phyloP scores from a whole-genome alignment of 1,140 invertebrate species.

The Cherax quadricarinatus region DNA sequence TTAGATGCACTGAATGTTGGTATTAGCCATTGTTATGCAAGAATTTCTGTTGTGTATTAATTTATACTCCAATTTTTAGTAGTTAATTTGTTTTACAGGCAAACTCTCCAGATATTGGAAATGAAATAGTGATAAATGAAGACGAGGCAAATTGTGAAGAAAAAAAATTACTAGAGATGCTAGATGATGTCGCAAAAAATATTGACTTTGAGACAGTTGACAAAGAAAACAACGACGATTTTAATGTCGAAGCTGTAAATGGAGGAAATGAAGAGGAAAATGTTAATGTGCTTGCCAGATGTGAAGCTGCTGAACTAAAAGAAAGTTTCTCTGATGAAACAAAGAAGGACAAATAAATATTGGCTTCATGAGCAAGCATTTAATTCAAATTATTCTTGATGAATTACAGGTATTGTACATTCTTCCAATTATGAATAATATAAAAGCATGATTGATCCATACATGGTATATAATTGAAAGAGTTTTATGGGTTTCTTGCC shows the following conservation, averaged over 20 bases:
- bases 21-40: no score
- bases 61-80: no score
- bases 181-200: slow-evolving; percentile 37
- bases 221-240: slow-evolving; percentile 26
- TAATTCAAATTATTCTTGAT: background rate
- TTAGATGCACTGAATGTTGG: no score
- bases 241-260: background rate
- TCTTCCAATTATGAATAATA: no score
- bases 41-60: no score
- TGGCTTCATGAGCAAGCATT: background rate
- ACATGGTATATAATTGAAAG: no score
- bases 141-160: background rate
- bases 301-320: background rate
- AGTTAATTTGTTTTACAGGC: background rate
- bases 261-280: background rate
- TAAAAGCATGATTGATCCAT: no score
- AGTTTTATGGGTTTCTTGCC: background rate
- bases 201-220: slow-evolving; percentile 59
- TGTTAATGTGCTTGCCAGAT: background rate
- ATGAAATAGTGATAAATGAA: background rate
- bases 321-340: background rate
- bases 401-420: background rate
- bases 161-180: slow-evolving; percentile 8
- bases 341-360: background rate
- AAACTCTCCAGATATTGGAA: background rate